Evolutionary conservation across 1,140 invertebrate species (phyloP), one percentile per base, ranked within the genome.

Genomic region (Pachypeltis micranthus): DNA sequence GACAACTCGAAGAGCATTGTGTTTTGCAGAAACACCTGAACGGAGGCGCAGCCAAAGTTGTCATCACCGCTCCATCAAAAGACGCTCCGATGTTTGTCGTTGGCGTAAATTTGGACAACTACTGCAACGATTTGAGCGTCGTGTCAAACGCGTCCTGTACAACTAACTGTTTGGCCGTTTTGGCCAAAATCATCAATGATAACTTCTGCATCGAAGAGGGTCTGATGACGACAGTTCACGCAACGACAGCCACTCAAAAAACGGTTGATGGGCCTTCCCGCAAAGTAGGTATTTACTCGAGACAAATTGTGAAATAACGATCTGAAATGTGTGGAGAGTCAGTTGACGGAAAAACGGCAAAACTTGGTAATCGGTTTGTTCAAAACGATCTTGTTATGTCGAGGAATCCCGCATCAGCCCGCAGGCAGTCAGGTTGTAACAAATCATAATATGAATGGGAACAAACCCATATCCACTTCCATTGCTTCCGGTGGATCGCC

Each of bases 71-170:
- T 24, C 96, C 96, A 14, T 96, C 93, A 59, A 87, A 91, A 69
- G 96, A 99, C 78, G 95, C 95, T 27, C 96, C 96, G 16, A 99
- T 98, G 94, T 99, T 93, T 75, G 88, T 91, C 12, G 85, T 90
- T 72, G 97, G 96, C 69, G 96, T 99, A 16, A 99, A 99, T 73
- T 79, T 89, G 66, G 86, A 93, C 2, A 78, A 84, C 23, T 98
- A 98, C 72, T 83, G 92, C 61, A 84, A 87, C 61, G 80, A 81
- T 54, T 83, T 81, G 78, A 86, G 88, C 70, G 79, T 92, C 61
- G 87, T 99, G n/a, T 95, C 91, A 64, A 98, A 98, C 72, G 96
- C 96, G 55, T 98, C 93, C 10, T 99, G 96, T 81, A 99, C 96
- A 47, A 99, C 97, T 72, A 99, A 99, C 78, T 99, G 96, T 73